A percentile compares a stretch with the other conserved stretches of the same genome.
Evolutionary conservation across 2,113 vertebrate species (phyloP).

Genomic region (Scytalopus superciliaris): DNA sequence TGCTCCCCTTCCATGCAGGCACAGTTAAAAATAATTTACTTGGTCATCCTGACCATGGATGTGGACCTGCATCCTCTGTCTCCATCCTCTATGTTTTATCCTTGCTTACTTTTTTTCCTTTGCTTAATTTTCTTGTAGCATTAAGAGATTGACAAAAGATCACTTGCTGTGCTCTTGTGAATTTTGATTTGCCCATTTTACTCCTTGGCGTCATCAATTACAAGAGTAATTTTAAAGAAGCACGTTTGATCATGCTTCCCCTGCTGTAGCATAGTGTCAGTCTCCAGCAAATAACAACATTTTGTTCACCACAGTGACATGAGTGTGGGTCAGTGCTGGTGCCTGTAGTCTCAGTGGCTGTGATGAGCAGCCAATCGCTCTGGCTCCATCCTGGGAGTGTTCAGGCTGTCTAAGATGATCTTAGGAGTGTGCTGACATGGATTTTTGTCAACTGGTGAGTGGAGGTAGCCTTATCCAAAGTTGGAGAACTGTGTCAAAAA

Average conservation of each 20-base stretch:
- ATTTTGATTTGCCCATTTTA: not conserved
- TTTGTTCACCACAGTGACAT: not conserved
- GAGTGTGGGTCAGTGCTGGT: not conserved
- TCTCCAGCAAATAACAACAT: not conserved
- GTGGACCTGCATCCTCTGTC: not conserved
- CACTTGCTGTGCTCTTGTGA: not conserved
- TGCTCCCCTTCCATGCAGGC: not conserved
- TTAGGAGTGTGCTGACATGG: not conserved
- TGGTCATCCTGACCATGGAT: not conserved
- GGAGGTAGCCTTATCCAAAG: not conserved
- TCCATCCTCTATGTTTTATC: not conserved
- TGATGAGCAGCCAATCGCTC: not conserved
- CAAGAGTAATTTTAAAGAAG: not conserved
- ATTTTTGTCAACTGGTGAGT: not conserved
- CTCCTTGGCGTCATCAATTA: not conserved
- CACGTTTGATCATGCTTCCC: fast-evolving
- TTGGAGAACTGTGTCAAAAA: not conserved
- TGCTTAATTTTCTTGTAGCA: not conserved
- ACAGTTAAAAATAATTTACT: not conserved
- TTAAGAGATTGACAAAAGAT: not conserved
- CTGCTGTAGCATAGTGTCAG: not conserved
- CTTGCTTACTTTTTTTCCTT: not conserved
- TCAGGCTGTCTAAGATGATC: not conserved
- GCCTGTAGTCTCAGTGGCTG: not conserved
- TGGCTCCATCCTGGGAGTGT: not conserved